A percentile compares a stretch with the other conserved stretches of the same genome.
Evolutionary conservation across 2,888 invertebrate species (phyloP).

Genomic region (Piscicola geometra): DNA sequence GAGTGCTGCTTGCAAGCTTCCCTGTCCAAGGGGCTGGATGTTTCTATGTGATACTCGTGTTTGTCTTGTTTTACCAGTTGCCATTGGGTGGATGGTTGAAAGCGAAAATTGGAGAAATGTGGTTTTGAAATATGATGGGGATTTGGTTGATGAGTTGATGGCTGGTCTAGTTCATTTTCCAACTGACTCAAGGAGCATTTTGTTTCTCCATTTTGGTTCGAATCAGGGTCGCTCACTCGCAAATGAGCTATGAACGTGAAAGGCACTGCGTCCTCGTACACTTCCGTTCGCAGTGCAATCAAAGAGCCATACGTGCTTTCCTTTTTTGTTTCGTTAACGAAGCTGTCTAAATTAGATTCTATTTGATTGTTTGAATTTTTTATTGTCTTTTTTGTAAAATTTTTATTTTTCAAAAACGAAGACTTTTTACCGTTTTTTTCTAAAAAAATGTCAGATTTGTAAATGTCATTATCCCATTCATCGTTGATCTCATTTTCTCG

Average conservation of each 20-base stretch:
- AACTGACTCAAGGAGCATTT: slow-evolving; percentile 37
- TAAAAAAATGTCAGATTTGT: no score
- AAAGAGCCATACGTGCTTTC: background rate
- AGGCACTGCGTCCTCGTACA: slow-evolving; percentile 38
- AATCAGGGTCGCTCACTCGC: slow-evolving; percentile 40
- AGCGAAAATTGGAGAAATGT: background rate
- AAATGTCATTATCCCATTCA: background rate
- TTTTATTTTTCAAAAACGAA: background rate
- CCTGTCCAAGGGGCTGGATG: slow-evolving; percentile 36
- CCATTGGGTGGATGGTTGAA: background rate
- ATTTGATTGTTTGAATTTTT: background rate
- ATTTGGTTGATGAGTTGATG: background rate
- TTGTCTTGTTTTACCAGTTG: background rate
- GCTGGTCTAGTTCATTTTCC: background rate
- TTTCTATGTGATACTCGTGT: slow-evolving; percentile 37
- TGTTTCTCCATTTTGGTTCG: slow-evolving; percentile 39
- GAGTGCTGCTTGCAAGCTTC: slow-evolving; percentile 38
- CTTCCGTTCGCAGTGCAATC: slow-evolving; percentile 24
- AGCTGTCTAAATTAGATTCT: no score
- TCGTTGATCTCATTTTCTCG: background rate
- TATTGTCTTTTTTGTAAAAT: background rate
- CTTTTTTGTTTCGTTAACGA: background rate
- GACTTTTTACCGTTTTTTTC: background rate
- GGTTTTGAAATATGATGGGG: background rate
- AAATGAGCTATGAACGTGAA: slow-evolving; percentile 42